phyloP scores from a whole-genome alignment of 2,113 vertebrate genomes.

The Aegypius monachus region DNA sequence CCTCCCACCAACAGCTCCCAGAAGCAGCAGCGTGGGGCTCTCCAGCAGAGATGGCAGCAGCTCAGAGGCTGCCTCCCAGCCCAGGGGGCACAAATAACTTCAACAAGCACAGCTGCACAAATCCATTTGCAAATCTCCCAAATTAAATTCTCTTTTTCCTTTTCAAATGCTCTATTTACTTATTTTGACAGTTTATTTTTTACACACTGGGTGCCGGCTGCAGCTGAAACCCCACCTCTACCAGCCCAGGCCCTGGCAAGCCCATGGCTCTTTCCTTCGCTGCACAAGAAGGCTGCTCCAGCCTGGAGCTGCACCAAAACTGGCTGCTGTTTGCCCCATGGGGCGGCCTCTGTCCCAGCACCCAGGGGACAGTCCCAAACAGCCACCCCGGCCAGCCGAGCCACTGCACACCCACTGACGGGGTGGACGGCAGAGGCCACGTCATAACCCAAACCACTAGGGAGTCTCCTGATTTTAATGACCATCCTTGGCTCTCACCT shows the following conservation, averaged over 20 bases:
- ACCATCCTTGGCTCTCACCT: not conserved
- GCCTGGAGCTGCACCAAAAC: rapidly evolving
- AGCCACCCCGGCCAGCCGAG: not conserved
- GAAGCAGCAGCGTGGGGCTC: not conserved
- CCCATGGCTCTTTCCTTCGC: not conserved
- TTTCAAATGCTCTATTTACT: not conserved
- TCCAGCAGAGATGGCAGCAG: not conserved
- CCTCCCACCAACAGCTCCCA: not conserved
- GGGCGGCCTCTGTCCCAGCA: not conserved
- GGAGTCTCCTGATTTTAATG: not conserved
- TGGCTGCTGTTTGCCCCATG: rapidly evolving
- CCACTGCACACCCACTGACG: rapidly evolving
- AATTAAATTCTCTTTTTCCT: not conserved
- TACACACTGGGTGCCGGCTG: rapidly evolving
- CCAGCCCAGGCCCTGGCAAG: not conserved
- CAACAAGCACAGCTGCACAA: not conserved
- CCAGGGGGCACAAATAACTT: not conserved
- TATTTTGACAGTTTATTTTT: not conserved
- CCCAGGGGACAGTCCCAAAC: not conserved
- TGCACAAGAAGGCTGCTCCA: not conserved
- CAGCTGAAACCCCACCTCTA: not conserved
- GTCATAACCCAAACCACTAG: not conserved
- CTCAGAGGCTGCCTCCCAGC: not conserved
- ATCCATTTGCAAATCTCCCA: not conserved
- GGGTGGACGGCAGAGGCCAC: rapidly evolving